A percentile compares a stretch with the other conserved stretches of the same genome.
phyloP scores from a whole-genome alignment of 2,888 invertebrate species.

The Cylindroiulus punctatus region DNA sequence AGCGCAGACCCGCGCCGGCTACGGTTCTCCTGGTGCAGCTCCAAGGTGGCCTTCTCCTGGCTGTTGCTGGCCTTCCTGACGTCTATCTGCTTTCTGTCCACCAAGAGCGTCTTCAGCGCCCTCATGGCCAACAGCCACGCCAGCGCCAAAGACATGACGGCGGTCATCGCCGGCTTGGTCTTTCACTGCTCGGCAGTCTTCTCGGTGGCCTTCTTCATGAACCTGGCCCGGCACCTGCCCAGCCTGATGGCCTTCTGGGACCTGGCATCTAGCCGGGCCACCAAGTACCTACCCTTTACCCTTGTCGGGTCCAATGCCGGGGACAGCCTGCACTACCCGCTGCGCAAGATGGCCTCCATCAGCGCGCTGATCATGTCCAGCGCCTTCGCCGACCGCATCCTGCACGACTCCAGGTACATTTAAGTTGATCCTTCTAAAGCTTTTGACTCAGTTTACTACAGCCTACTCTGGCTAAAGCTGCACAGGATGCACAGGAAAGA shows the following conservation, averaged over 20 bases:
- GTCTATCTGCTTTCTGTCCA: not conserved
- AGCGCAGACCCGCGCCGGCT: not conserved
- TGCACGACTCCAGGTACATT: constrained; percentile 52
- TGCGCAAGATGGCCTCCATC: not conserved
- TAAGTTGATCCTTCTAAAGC: no score
- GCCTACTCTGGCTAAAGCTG: no score
- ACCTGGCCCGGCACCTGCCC: constrained; percentile 27
- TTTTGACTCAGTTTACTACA: no score
- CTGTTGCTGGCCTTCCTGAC: not conserved
- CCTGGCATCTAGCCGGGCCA: not conserved
- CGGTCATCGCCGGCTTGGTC: constrained; percentile 45
- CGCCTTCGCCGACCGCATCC: constrained; percentile 48
- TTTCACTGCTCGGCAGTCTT: constrained; percentile 53
- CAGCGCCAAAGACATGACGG: constrained; percentile 54
- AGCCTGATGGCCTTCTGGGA: constrained; percentile 48
- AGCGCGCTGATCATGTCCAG: not conserved
- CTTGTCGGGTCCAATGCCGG: not conserved
- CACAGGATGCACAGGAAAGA: no score
- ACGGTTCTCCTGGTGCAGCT: constrained; percentile 28
- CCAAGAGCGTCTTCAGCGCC: not conserved
- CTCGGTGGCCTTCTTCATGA: constrained; percentile 48
- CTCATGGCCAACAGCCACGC: not conserved
- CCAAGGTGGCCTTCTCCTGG: constrained; percentile 7
- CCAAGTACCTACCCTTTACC: constrained; percentile 43
- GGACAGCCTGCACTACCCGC: constrained; percentile 24